Evolutionary conservation across 2,113 vertebrate genomes (phyloP), one percentile per base, ranked within the genome.

Genomic region (Ceyx cyanopectus): DNA sequence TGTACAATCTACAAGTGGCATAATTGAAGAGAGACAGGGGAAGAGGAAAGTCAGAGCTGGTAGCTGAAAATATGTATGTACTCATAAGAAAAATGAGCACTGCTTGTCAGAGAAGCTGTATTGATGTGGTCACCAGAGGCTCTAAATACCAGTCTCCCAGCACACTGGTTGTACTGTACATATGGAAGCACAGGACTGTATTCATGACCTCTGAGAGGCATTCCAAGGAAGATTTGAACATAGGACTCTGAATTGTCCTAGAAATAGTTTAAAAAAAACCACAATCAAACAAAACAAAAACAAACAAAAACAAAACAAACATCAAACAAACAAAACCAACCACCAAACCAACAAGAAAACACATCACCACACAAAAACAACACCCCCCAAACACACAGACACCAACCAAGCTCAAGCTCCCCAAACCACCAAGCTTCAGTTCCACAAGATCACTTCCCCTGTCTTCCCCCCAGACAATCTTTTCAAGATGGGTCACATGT

Each of bases 401-500:
- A 16, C 2, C 5, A 46, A 27, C 3, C 6, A 7, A 12, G 8
- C 34, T 57, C 14, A 56, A 78, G 57, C 26, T 62, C 17, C 21
- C 34, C 40, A 32, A 61, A 67, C 16, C 12, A 67, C 12, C 6
- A 17, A 48, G 21, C 27, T 68, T 82, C 34, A 41, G 6, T 63
- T 62, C 37, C 29, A 6, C 16, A 57, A 68, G 21, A 46, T 12
- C 18, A 51, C 2, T 27, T 53, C 24, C 37, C 34, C 27, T 86
- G 8, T 12, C n/a, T 53, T 41, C 17, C 24, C 23, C 22, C 17
- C 6, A 41, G 17, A 45, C 29, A 22, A 8, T n/a, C 40, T 72
- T 54, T 22, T 27, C 54, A 56, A 27, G 4, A 9, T 1, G 3
- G 12, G 6, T 14, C 8, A 9, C 29, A 26, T 1, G 0, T 73